Base-by-base conservation (phyloP, 2,797 vertebrate species). In the Rhynchonycteris naso region DNA sequence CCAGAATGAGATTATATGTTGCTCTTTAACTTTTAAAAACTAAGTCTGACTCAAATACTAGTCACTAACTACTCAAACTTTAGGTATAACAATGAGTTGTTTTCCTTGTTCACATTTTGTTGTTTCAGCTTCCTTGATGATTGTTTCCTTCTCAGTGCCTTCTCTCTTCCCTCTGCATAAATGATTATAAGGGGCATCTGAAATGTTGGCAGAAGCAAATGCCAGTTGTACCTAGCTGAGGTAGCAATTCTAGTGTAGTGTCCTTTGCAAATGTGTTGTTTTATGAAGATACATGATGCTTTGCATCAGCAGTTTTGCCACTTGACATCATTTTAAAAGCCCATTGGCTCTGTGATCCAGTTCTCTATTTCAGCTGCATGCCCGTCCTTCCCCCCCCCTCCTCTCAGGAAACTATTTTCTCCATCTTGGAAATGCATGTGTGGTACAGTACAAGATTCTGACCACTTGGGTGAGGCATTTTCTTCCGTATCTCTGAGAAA, bases 11-110 rank as follows among this genome's bases (percentile, higher is more conserved):
- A 65, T 96, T 91, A 56, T 85, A 19, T 33, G 72, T 90, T 91
- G 86, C 89, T 82, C 61, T 91, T 93, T 96, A 93, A 47, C 82
- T 96, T 90, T 74, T 90, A 30, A 65, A 93, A 56, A 66, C 59
- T 59, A 82, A 91, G 35, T 88, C 79, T 94, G 96, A 94, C 85
- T 96, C 85, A 79, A 80, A 72, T 14, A 69, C 85, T 78, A 82
- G 92, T 91, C 90, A 90, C 90, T 69, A 68, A 47, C 87, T 81
- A 68, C 96, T 78, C 92, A 81, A 74, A 71, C 72, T 65, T 43
- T 30, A 43, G 72, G 33, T 12, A 24, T 19, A 28, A 81, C 33
- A 74, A 14, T 69, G 78, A 24, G 11, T 80, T 96, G 15, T 88
- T 43, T 81, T 97, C 96, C 52, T 82, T 78, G 35, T 43, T 81